Percentiles rank a stretch among this genome's conserved stretches.
Evolutionary conservation across 2,113 vertebrate species (phyloP).

Genomic region (Salvelinus namaycush): DNA sequence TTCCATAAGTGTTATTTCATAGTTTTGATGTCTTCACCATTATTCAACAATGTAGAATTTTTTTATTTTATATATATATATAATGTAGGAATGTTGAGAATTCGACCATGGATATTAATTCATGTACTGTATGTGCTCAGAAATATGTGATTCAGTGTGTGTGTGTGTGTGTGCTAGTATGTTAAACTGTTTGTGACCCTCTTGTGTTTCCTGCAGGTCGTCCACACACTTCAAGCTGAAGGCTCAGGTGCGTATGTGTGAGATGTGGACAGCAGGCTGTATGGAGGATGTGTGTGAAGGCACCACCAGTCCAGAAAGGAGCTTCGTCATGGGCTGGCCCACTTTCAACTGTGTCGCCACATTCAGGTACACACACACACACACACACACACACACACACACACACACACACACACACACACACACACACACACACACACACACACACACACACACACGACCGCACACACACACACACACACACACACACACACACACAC

Average conservation of each 20-base stretch:
- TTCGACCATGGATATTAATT: no score
- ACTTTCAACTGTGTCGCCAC: constrained; percentile 90
- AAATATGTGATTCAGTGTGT: no score
- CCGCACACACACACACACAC: no score
- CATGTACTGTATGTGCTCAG: not conserved
- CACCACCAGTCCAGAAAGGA: constrained; percentile 79
- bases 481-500: no score
- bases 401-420: no score
- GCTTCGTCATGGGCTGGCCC: constrained; percentile 97
- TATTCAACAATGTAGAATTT: no score
- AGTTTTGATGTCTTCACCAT: no score
- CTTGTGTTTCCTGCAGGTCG: constrained; percentile 39
- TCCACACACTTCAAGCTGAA: constrained; percentile 85
- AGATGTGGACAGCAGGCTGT: constrained; percentile 92
- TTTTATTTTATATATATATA: no score
- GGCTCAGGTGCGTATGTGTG: constrained; percentile 79
- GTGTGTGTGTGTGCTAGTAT: not conserved
- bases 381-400: not conserved
- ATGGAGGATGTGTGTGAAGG: constrained; percentile 93
- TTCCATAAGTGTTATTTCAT: no score
- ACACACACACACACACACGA: no score
- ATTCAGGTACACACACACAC: constrained; percentile 81
- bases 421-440: no score
- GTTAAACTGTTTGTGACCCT: constrained; percentile 6
- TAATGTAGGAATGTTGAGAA: no score